Conservation (phyloP, 2,888 invertebrate species). For the Toxonevra muliebris region DNA sequence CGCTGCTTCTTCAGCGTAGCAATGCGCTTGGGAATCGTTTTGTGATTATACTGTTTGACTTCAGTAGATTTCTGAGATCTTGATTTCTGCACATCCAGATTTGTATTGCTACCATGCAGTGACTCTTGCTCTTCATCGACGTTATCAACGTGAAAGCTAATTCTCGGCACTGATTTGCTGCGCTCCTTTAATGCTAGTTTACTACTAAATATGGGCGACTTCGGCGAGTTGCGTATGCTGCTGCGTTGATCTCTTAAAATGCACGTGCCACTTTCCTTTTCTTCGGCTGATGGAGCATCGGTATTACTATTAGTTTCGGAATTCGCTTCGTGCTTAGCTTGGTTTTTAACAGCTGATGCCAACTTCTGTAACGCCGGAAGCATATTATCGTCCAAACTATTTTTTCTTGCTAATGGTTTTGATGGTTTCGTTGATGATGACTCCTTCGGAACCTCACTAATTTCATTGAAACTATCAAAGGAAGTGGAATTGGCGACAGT, state of each 20-base stretch:
- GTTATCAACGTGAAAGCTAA: slow-evolving; percentile 51
- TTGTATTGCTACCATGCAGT: slow-evolving; percentile 49
- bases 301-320: slow-evolving; percentile 1
- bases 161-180: slow-evolving; percentile 63
- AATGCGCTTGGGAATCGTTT: slow-evolving; percentile 76
- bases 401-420: slow-evolving; percentile 48
- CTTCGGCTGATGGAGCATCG: not conserved
- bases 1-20: slow-evolving; percentile 76
- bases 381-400: slow-evolving; percentile 58
- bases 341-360: slow-evolving; percentile 45
- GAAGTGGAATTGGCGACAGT: slow-evolving; percentile 59
- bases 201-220: slow-evolving; percentile 49
- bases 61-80: slow-evolving; percentile 65
- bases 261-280: slow-evolving; percentile 37
- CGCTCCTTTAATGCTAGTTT: slow-evolving; percentile 57
- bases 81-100: slow-evolving; percentile 51
- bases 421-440: slow-evolving; percentile 31
- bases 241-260: slow-evolving; percentile 44
- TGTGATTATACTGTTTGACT: slow-evolving; percentile 73
- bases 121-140: slow-evolving; percentile 50
- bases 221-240: slow-evolving; percentile 35
- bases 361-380: slow-evolving; percentile 52
- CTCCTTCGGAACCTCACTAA: slow-evolving; percentile 41
- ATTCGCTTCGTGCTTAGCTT: not conserved
- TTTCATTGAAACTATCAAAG: slow-evolving; percentile 59